phyloP scores from a whole-genome alignment of 2,113 vertebrate species.

The Noturus placidus region DNA sequence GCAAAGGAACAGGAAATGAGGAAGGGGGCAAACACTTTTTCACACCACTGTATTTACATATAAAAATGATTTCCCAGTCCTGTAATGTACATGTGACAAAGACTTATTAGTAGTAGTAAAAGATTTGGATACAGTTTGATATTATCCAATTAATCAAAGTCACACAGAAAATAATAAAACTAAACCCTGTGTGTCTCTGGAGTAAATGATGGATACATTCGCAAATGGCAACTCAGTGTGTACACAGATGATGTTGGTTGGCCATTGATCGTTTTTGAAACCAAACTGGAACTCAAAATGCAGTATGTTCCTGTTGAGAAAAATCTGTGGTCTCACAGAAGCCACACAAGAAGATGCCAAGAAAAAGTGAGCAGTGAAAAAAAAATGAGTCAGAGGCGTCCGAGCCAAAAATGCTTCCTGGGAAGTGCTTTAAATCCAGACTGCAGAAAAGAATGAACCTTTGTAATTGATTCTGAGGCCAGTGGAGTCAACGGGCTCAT shows the following conservation, averaged over 20 bases:
- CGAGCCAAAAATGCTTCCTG: neutral
- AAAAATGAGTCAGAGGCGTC: conserved; percentile 4
- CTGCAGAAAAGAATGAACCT: conserved; percentile 71
- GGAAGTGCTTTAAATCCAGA: neutral
- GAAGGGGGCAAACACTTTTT: no score
- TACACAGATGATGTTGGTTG: conserved; percentile 83
- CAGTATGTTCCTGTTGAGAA: conserved; percentile 87
- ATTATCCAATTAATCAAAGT: neutral
- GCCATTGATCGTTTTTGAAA: conserved; percentile 98
- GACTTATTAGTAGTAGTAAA: neutral
- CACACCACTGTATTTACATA: no score
- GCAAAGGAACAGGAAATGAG: no score
- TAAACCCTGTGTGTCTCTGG: neutral
- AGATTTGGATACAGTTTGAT: neutral
- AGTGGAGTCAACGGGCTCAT: conserved; percentile 94
- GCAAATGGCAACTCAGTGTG: neutral
- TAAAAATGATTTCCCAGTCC: no score
- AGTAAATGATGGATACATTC: neutral
- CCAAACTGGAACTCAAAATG: conserved; percentile 96
- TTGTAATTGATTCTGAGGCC: conserved; percentile 98
- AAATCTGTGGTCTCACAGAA: conserved; percentile 91
- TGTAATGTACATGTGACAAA: no score
- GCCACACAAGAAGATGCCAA: conserved; percentile 87
- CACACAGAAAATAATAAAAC: neutral
- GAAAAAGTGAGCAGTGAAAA: neutral